A percentile compares a stretch with the other conserved stretches of the same genome.
Conservation (phyloP, 2,888 invertebrate species). For the Athripsodes cinereus region DNA sequence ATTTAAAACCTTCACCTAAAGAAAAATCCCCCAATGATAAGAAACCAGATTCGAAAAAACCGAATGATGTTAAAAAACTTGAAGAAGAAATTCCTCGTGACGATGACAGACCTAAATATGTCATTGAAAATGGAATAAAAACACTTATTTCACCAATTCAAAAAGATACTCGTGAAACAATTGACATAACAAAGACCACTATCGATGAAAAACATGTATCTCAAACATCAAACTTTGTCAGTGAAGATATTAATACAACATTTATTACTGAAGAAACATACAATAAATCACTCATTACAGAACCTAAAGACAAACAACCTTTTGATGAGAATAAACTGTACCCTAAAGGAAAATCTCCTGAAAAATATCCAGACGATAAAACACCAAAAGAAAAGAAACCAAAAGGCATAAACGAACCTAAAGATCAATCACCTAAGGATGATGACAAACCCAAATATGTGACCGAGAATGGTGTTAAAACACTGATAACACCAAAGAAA, state of each 20-base stretch:
- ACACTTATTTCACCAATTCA: constrained; percentile 1
- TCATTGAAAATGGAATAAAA: constrained; percentile 21
- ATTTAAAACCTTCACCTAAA: too few species aligned
- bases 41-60: not conserved
- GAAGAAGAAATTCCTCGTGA: not conserved
- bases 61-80: constrained; percentile 10
- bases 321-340: constrained; percentile 2
- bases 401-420: constrained; percentile 9
- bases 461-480: constrained; percentile 13
- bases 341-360: constrained; percentile 12
- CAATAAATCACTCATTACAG: constrained; percentile 7
- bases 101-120: constrained; percentile 8
- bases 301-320: constrained; percentile 10
- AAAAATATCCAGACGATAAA: constrained; percentile 6
- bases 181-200: constrained; percentile 13
- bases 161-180: not conserved
- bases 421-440: not conserved
- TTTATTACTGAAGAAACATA: constrained; percentile 10
- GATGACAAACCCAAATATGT: constrained; percentile 4
- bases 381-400: constrained; percentile 1
- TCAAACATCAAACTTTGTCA: constrained; percentile 15
- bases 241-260: constrained; percentile 10
- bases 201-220: not conserved
- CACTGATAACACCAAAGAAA: constrained; percentile 25
- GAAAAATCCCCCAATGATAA: not conserved